A percentile compares a stretch with the other conserved stretches of the same genome.
These are phyloP conservation scores for Drosophila paranaensis DNA, from an alignment of 2,888 invertebrate genomes.

Conservation along the genomic window DNA sequence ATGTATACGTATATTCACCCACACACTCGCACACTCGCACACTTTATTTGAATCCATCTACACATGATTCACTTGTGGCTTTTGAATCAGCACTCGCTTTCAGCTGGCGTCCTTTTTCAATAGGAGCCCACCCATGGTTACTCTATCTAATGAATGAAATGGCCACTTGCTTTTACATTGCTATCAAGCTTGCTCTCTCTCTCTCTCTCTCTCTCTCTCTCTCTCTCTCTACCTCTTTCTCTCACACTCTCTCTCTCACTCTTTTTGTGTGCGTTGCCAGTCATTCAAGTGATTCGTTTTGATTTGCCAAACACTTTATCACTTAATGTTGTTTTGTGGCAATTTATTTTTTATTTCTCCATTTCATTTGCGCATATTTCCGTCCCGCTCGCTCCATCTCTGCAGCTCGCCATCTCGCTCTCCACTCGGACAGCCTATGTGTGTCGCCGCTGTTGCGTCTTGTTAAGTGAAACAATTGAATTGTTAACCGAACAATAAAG, in stretches of 20 bases:
- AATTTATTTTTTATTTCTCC: slow-evolving; percentile 60
- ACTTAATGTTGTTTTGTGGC: slow-evolving; percentile 70
- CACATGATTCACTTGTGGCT: slow-evolving; percentile 27
- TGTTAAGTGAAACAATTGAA: slow-evolving; percentile 78
- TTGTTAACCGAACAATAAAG: slow-evolving; percentile 78
- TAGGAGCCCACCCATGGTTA: slow-evolving; percentile 20
- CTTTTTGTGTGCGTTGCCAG: slow-evolving; percentile 21
- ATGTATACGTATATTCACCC: neutral
- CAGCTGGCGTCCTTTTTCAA: slow-evolving; percentile 11
- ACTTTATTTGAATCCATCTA: slow-evolving; percentile 3
- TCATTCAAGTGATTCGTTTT: slow-evolving; percentile 63
- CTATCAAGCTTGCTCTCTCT: neutral
- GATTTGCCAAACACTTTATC: slow-evolving; percentile 75
- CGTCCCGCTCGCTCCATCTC: neutral
- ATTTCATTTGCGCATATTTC: slow-evolving; percentile 33
- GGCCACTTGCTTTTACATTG: slow-evolving; percentile 23
- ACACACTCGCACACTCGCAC: neutral
- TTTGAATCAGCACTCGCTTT: slow-evolving; percentile 37
- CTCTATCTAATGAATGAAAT: slow-evolving; percentile 46
- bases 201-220: neutral
- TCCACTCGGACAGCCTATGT: slow-evolving; percentile 1
- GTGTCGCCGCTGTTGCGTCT: slow-evolving; percentile 32
- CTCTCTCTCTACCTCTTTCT: neutral
- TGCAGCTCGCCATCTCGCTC: neutral
- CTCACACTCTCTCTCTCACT: too few species aligned